These are phyloP conservation scores for Pseudorhiza aurosa DNA, from an alignment of 30 jellyfish, hydroid and myxozoan species.

Conservation along the genomic window DNA sequence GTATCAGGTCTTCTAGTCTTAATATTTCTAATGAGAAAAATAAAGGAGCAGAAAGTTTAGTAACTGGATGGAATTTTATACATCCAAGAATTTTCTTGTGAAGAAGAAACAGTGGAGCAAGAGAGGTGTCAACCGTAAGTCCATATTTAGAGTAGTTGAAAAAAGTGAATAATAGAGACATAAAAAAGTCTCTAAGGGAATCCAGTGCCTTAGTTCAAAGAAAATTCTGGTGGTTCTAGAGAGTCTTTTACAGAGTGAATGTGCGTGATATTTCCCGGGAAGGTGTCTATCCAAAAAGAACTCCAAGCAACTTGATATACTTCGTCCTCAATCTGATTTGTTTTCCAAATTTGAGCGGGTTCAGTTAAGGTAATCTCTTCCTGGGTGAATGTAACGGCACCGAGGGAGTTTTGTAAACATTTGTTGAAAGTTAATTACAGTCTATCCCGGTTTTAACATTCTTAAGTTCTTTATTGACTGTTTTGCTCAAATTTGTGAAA, in stretches of 20 bases:
- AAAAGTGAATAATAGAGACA: conserved; percentile 46
- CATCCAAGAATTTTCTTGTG: conserved; percentile 35
- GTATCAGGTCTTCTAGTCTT: background rate
- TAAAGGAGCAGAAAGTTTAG: conserved; percentile 7
- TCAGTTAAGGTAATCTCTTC: conserved; percentile 17
- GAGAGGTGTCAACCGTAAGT: too few species aligned
- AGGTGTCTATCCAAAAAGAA: conserved; percentile 58
- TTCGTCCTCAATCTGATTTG: background rate
- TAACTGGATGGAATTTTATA: conserved; percentile 12
- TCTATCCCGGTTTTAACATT: conserved; percentile 31
- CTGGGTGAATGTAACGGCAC: conserved; percentile 47
- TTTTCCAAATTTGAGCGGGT: conserved; percentile 8
- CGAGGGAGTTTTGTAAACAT: conserved; percentile 34
- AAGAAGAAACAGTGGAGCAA: too few species aligned
- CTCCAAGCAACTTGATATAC: conserved; percentile 46
- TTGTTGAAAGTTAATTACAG: conserved; percentile 49
- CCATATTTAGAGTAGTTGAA: conserved; percentile 15
- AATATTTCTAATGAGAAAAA: conserved; percentile 14
- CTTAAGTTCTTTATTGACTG: conserved; percentile 35
- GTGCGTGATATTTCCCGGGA: conserved; percentile 53
- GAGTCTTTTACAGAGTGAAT: conserved; percentile 27
- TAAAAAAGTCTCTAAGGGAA: conserved; percentile 28
- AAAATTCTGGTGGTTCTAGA: conserved; percentile 48
- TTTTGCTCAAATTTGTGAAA: conserved; percentile 5
- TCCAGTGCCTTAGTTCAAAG: conserved; percentile 32